Conservation (phyloP, 2,113 vertebrate genomes). For the Crocuta crocuta region DNA sequence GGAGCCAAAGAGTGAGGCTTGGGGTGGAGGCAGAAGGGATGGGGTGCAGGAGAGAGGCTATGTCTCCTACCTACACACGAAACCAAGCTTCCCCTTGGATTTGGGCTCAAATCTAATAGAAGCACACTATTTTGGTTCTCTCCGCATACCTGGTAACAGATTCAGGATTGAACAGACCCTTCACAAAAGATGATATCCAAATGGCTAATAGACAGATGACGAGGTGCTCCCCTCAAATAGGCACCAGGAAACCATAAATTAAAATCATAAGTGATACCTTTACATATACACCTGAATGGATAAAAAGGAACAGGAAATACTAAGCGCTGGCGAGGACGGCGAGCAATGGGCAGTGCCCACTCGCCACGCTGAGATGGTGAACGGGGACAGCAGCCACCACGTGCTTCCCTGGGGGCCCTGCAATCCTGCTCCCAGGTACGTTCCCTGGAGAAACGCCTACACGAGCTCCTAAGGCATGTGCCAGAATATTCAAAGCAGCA, state of each 20-base stretch:
- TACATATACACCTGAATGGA: too few relatives aligned
- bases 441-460: neutral
- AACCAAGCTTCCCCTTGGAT: neutral
- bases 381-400: accelerated
- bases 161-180: neutral
- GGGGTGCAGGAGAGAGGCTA: neutral
- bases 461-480: accelerated
- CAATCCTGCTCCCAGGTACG: neutral
- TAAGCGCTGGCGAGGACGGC: accelerated
- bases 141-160: neutral
- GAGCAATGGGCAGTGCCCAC: accelerated
- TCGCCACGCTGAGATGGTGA: accelerated
- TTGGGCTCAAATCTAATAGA: neutral
- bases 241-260: neutral
- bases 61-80: accelerated
- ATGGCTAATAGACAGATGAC: too few relatives aligned
- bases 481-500: neutral
- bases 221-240: neutral
- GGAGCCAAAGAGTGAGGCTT: neutral
- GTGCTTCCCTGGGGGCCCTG: accelerated
- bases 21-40: neutral
- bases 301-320: too few relatives aligned
- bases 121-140: neutral
- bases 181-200: neutral
- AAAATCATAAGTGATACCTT: neutral